Evolutionary conservation across 2,888 invertebrate genomes (phyloP), one percentile per base, ranked within the genome.

Genomic region (Peribatodes rhomboidaria): DNA sequence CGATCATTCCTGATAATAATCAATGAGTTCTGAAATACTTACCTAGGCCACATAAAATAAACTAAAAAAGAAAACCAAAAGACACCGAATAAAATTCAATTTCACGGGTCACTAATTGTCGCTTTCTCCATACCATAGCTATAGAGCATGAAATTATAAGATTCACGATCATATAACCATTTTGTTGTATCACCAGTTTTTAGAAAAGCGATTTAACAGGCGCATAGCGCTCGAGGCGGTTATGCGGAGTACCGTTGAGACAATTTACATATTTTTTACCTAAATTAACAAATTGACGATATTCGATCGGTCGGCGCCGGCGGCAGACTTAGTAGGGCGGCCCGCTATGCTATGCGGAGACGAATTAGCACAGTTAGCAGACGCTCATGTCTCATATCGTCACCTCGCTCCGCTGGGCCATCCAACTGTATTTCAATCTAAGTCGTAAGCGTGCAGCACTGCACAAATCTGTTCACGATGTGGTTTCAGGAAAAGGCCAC

Each of bases 201-300:
- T 56, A 65, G 65, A 56, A 65, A 56, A 65, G 56, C 60, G 56
- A 61, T 60, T 52, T 60, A 16, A 20, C 50, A 35, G 37, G 35
- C 47, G 54, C 55, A 20, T 37, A 35, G 22, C 39, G 39, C 46
- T 53, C 35, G 14, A 53, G 49, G 56, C 50, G 39, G 60, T 56
- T 71, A 63, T 68, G 55, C 67, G 39, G 57, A 63, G 57, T 65
- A 70, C 72, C 68, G 72, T 72, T 68, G 50, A 20, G 20, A n/a
- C 52, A 53, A 67, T 70, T 65, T 68, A 67, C 68, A 71, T 69
- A 67, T 70, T 66, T 68, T 70, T 68, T 50, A 57, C 62, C 49
- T 72, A 72, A 68, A 69, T 69, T 68, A 70, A 68, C 65, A 57
- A 61, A 65, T 68, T 62, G 57, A 67, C 64, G 65, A 68, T 67